Evolutionary conservation across 2,888 invertebrate genomes (phyloP).

Genomic region (Diarsia brunnea): DNA sequence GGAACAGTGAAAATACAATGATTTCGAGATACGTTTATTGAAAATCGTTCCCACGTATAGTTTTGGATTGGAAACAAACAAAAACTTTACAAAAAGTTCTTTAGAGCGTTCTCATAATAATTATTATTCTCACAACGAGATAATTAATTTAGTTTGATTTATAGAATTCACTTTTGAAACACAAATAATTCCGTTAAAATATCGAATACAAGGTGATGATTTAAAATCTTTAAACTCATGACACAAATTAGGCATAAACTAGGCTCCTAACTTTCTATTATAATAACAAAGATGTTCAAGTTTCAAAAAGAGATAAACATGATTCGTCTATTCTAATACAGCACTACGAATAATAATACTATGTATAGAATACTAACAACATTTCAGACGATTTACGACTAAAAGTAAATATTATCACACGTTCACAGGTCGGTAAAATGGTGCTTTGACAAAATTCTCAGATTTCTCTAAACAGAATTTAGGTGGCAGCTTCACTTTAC

Average conservation of each 20-base stretch:
- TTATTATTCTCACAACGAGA: constrained; percentile 27
- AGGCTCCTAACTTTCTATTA: neutral
- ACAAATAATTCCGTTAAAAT: constrained; percentile 3
- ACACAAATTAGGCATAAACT: neutral
- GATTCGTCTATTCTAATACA: constrained; percentile 19
- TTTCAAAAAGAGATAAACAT: constrained; percentile 27
- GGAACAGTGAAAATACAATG: constrained; percentile 25
- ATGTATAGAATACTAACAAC: constrained; percentile 1
- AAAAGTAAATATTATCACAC: constrained; percentile 37
- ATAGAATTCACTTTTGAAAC: neutral
- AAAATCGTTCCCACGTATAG: constrained; percentile 36
- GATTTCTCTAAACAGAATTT: neutral
- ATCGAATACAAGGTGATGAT: constrained; percentile 2
- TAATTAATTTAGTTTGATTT: neutral
- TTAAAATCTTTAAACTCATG: constrained; percentile 19
- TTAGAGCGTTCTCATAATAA: constrained; percentile 7
- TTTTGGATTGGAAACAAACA: constrained; percentile 15
- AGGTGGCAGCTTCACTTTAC: neutral
- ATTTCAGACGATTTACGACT: constrained; percentile 8
- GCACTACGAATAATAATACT: constrained; percentile 33
- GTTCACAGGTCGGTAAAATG: constrained; percentile 25
- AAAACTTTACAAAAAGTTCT: constrained; percentile 26
- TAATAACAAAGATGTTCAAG: neutral
- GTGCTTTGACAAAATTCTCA: neutral
- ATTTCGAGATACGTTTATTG: constrained; percentile 52